Conservation (phyloP, 2,113 vertebrate genomes). For the Stegostoma tigrinum region DNA sequence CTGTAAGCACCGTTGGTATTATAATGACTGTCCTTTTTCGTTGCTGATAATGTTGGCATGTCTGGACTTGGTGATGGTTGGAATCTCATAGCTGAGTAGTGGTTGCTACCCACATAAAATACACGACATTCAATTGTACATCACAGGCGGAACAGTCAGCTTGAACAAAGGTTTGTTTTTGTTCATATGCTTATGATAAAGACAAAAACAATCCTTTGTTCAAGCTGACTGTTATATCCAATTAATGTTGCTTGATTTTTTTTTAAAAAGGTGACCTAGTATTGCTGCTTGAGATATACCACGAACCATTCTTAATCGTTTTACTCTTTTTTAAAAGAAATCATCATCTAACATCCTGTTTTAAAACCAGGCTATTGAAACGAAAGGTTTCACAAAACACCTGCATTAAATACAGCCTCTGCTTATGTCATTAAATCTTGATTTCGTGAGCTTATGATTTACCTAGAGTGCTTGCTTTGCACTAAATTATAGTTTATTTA, state of each 20-base stretch:
- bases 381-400: background rate
- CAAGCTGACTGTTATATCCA: too few relatives aligned
- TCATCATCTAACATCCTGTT: background rate
- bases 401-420: background rate
- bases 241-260: background rate
- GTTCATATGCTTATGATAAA: background rate
- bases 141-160: constrained; percentile 2
- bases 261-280: background rate
- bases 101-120: constrained; percentile 30
- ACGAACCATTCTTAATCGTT: background rate
- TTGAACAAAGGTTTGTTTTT: constrained; percentile 18
- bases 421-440: background rate
- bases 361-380: background rate
- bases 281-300: background rate
- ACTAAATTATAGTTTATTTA: background rate
- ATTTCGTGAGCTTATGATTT: background rate
- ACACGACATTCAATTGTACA: constrained; percentile 8
- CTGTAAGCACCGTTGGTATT: background rate
- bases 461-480: background rate
- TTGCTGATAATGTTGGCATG: constrained; percentile 20
- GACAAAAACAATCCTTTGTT: too few relatives aligned
- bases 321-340: background rate
- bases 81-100: background rate
- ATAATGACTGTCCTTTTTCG: background rate
- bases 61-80: constrained; percentile 32